phyloP scores from a whole-genome alignment of 2,797 vertebrate genomes.

The Clarias laeviceps region DNA sequence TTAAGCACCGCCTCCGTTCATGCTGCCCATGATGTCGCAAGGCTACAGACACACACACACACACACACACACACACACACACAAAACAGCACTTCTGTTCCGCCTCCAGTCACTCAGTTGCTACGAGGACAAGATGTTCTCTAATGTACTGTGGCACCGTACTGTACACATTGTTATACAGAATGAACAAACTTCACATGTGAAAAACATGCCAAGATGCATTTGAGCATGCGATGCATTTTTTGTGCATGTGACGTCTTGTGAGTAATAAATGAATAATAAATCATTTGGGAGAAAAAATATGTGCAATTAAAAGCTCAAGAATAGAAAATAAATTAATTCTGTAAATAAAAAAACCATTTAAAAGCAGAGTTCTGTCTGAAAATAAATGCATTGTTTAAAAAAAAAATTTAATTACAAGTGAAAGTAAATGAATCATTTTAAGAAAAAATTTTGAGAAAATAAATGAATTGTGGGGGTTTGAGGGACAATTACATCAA shows the following conservation, averaged over 20 bases:
- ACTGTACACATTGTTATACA: not conserved
- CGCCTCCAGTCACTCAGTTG: conserved; percentile 10
- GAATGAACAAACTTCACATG: not conserved
- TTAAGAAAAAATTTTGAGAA: not conserved
- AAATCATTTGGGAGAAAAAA: not conserved
- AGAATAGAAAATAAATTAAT: not conserved
- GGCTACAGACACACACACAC: conserved; percentile 14
- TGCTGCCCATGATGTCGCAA: not conserved
- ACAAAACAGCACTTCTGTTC: conserved; percentile 18
- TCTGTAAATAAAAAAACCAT: not conserved
- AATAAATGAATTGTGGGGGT: not conserved
- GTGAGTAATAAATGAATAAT: not conserved
- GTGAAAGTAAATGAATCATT: not conserved
- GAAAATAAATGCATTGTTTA: not conserved
- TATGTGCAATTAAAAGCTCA: not conserved
- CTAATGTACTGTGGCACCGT: not conserved
- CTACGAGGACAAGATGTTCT: conserved; percentile 23
- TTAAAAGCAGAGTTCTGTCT: not conserved
- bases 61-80: conserved; percentile 1
- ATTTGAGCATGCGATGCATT: not conserved
- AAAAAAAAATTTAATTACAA: not conserved
- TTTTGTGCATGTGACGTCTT: not conserved
- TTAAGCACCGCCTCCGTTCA: conserved; percentile 20
- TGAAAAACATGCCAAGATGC: not conserved
- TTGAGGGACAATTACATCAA: not conserved